Evolutionary conservation across 2,113 vertebrate genomes (phyloP), one percentile per base, ranked within the genome.

Genomic region (Scatophagus argus): DNA sequence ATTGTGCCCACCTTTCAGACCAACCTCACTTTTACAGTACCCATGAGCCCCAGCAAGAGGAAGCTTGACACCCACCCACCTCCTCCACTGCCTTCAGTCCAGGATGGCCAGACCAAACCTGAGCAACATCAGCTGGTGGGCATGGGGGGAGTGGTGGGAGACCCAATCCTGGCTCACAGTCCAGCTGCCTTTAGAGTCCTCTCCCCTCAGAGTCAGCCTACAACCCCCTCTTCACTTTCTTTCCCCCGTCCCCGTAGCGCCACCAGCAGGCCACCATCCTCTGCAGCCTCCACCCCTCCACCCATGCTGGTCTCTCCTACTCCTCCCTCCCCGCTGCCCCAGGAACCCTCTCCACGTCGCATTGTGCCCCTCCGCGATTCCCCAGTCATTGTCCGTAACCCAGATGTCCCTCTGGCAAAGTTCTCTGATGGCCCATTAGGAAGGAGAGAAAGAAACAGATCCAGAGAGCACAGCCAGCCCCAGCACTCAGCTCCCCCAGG

Each of bases 1-100:
- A 96, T 97, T 46, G 91, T 96, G 31, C 96, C 96, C 61, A 95
- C 94, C 17, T 97, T 96, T 87, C 96, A 96, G 90, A 96, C 96
- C 86, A 97, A 96, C 89, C 93, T 98, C 36, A 97, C 96, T 27
- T 98, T 98, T 76, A 97, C 96, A 0, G 97, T 98, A 38, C 97
- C 97, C 73, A 96, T 98, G 94, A 98, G 97, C 85, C 97, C 97
- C 2, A 96, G 95, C 90, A 96, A 97, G 69, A 94, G 96, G 70
- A 97, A 97, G 91, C 88, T 95, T 0, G 96, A 98, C 46, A 67
- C 69, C 13, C 91, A 92, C 39, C 92, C 89, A 0, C 89, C 90
- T 1, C 91, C 91, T 44, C 92, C 90, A 0, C 75, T 93, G 46
- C 82, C 90, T 5, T 11, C 76, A 2, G 71, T 88, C 60, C 91